These are phyloP conservation scores for Cladopsammia gracilis DNA, from an alignment of 64 coral and sea anemone species.

Conservation along the genomic window DNA sequence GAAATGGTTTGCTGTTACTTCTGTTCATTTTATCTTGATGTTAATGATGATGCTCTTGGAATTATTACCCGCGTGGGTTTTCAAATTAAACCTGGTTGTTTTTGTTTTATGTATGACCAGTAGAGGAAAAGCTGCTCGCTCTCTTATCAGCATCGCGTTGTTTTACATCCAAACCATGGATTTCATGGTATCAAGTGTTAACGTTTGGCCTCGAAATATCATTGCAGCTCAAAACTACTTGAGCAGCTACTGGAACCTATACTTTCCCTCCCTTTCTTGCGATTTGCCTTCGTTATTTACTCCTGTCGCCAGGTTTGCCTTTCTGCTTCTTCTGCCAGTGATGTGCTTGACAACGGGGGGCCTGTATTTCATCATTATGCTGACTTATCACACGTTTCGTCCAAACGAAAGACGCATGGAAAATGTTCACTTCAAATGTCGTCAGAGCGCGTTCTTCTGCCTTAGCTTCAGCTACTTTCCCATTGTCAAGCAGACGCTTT, in stretches of 20 bases:
- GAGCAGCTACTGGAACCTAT: constrained; percentile 52
- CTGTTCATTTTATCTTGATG: not conserved
- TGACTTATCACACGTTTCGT: constrained; percentile 4
- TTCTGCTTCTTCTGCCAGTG: constrained; percentile 51
- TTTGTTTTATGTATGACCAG: constrained; percentile 29
- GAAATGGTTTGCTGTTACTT: constrained; percentile 14
- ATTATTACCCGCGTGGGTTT: constrained; percentile 43
- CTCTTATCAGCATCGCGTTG: constrained; percentile 39
- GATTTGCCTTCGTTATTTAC: constrained; percentile 47
- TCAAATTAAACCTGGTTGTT: constrained; percentile 30
- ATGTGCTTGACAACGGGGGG: not conserved
- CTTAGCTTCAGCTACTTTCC: too few species aligned
- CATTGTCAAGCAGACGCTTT: too few species aligned
- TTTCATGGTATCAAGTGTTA: constrained; percentile 16
- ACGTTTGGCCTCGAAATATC: constrained; percentile 36
- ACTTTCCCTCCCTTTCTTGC: constrained; percentile 34
- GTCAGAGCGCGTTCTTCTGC: too few species aligned
- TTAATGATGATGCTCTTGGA: constrained; percentile 14
- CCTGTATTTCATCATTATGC: not conserved
- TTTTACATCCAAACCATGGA: constrained; percentile 71
- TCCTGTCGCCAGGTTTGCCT: constrained; percentile 45
- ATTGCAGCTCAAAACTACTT: constrained; percentile 49
- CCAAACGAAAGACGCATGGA: not conserved
- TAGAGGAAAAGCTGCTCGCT: constrained; percentile 1
- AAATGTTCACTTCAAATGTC: constrained; percentile 48